Base-by-base conservation (phyloP, 2,888 invertebrate species). In the Muscina levida region DNA sequence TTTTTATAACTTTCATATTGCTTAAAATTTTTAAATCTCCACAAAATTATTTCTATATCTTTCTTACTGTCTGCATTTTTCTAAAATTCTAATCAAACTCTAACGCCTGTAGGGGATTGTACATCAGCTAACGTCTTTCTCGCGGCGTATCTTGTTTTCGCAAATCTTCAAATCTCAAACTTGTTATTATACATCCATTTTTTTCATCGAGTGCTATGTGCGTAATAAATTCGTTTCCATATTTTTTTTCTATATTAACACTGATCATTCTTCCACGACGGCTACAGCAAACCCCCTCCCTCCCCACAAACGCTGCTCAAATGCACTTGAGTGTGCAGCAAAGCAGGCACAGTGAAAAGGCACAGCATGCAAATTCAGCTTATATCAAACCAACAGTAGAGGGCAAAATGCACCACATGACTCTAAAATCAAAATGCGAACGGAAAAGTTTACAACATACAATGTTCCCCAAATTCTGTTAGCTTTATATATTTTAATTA, bases 201-300 rank as follows among this genome's bases (percentile, higher is more conserved):
- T 66, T 79, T 81, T 77, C 77, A 81, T 77, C 68, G 77, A 72
- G 77, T 81, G 81, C 77, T 77, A 74, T 81, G 75, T 77, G 74
- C 77, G 81, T 77, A 81, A 77, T 81, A 81, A 81, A 81, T 81
- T 77, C 39, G 56, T 56, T 66, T 53, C 42, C 73, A 48, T 22
- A 66, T 57, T 70, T 15, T 39, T n/a, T 62, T 62, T 22, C 31
- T 31, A 3, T 31, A 31, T 8, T 10, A n/a, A n/a, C n/a, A 8
- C 31, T 31, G 31, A 31, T 31, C 31, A 31, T 31, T 8, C 3
- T 31, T 31, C 31, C 31, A 5, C 8, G 4, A 31, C 31, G 8
- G 3, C 31, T 8, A 31, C 31, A 5, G 3, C 31, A 31, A 31
- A 5, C 4, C 31, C 31, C 19, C 31, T 8, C 3, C 31, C 4